A percentile compares a stretch with the other conserved stretches of the same genome.
Conservation (phyloP, 2,888 invertebrate species). For the Lasioglossum leucozonium region DNA sequence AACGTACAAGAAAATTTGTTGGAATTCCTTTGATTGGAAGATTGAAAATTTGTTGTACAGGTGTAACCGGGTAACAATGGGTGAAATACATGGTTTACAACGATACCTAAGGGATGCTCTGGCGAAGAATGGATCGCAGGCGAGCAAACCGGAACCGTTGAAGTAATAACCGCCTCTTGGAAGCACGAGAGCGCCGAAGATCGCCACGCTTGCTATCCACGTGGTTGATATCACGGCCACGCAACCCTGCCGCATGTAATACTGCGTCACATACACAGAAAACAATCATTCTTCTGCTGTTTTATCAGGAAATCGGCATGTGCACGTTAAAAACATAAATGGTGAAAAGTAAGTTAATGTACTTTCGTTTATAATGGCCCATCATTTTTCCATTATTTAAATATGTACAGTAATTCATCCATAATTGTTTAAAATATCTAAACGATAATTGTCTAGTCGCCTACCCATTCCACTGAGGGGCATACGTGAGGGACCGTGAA, state of each 20-base stretch:
- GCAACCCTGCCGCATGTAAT: conserved; percentile 90
- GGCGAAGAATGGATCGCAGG: conserved; percentile 95
- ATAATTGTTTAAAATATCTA: too few relatives aligned
- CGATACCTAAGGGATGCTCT: conserved; percentile 88
- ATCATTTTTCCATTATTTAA: too few relatives aligned
- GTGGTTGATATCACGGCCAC: conserved; percentile 93
- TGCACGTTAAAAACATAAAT: not conserved
- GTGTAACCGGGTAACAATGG: not conserved
- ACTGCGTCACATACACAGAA: conserved; percentile 78
- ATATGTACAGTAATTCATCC: too few relatives aligned
- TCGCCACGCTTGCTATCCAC: conserved; percentile 93
- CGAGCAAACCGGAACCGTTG: conserved; percentile 93
- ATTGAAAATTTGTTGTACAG: not conserved
- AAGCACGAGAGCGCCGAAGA: conserved; percentile 93
- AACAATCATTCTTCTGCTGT: conserved; percentile 54
- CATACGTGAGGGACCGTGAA: too few relatives aligned
- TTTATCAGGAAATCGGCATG: not conserved
- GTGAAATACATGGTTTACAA: not conserved
- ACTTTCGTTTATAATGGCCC: too few relatives aligned
- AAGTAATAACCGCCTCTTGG: conserved; percentile 95
- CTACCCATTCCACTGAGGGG: too few relatives aligned
- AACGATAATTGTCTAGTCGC: too few relatives aligned
- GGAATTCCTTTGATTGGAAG: not conserved
- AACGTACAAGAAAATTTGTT: too few relatives aligned
- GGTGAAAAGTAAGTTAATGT: too few relatives aligned